Percentiles rank a stretch among this genome's conserved stretches.
phyloP scores from a whole-genome alignment of 2,113 vertebrate genomes.

The Apteryx mantelli region DNA sequence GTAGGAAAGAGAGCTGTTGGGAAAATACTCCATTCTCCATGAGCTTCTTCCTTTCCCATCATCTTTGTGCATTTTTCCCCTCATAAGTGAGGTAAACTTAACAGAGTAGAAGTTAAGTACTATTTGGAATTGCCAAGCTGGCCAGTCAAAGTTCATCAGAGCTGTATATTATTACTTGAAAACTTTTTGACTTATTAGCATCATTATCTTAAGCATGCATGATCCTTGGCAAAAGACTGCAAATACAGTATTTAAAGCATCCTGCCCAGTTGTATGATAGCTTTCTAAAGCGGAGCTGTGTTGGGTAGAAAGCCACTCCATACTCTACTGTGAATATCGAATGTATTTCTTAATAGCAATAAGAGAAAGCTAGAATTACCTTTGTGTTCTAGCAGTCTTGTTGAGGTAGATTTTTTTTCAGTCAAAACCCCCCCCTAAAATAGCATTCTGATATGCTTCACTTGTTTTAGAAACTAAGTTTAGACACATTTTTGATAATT shows the following conservation, averaged over 20 bases:
- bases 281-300: not conserved
- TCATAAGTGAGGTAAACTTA: not conserved
- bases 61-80: not conserved
- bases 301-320: not conserved
- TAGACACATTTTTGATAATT: not conserved
- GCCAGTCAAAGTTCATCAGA: not conserved
- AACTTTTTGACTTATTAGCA: not conserved
- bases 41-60: not conserved
- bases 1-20: not conserved
- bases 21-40: not conserved
- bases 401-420: not conserved
- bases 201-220: not conserved
- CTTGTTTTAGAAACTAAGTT: not conserved
- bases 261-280: not conserved
- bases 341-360: not conserved
- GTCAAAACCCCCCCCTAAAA: not conserved
- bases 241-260: not conserved
- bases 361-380: not conserved
- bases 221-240: not conserved
- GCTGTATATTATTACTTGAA: slow-evolving; percentile 2
- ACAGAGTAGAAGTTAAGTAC: not conserved
- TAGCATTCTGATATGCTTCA: not conserved
- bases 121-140: not conserved
- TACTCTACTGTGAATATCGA: not conserved
- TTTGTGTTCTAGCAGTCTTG: not conserved